A percentile compares a stretch with the other conserved stretches of the same genome.
phyloP scores from a whole-genome alignment of 2,797 vertebrate species.

The Monodelphis domestica region DNA sequence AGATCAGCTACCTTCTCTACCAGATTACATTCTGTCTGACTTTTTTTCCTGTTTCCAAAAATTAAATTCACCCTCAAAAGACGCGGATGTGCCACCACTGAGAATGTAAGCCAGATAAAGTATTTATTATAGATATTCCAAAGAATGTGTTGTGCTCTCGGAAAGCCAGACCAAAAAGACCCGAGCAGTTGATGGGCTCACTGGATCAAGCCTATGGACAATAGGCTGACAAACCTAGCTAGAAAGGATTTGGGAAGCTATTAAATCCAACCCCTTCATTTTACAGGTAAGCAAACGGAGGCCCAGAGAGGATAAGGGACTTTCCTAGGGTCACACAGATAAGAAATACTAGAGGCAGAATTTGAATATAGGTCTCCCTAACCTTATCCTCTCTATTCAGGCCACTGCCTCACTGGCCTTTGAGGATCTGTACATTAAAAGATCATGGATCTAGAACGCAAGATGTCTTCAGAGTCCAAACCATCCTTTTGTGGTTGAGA shows the following conservation, averaged over 20 bases:
- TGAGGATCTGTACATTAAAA: background rate
- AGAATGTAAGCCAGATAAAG: background rate
- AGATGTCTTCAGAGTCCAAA: background rate
- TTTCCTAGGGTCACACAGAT: too few relatives aligned
- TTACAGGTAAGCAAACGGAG: background rate
- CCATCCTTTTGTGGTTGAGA: background rate
- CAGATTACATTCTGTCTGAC: background rate
- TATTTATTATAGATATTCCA: background rate
- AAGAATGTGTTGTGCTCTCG: background rate
- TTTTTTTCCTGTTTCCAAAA: background rate
- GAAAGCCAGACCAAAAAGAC: background rate
- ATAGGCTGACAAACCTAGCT: background rate
- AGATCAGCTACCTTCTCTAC: background rate
- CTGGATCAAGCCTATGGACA: background rate
- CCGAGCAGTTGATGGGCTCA: background rate
- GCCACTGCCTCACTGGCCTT: background rate
- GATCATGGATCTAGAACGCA: background rate
- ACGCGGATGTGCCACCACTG: background rate
- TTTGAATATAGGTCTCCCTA: background rate
- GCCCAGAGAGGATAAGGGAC: background rate
- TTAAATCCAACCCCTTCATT: background rate
- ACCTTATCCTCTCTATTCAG: background rate
- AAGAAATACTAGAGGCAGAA: background rate
- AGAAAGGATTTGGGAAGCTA: background rate
- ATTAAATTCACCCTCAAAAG: background rate